These are phyloP conservation scores for Ibycter americanus DNA, from an alignment of 2,797 vertebrate genomes.

Conservation along the genomic window DNA sequence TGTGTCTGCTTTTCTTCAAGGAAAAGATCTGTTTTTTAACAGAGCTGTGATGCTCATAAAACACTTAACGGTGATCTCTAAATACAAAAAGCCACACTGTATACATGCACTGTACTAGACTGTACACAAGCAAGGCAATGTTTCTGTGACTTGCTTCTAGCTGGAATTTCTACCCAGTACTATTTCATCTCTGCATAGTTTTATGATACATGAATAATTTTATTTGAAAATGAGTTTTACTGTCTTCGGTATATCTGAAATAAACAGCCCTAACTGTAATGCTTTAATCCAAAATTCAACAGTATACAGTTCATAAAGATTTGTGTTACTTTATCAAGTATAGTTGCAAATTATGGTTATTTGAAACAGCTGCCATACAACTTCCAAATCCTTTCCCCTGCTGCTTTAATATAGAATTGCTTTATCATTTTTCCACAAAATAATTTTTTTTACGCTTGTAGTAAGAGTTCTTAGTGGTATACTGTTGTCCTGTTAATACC, in stretches of 20 bases:
- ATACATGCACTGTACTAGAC: background rate
- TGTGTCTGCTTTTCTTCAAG: slow-evolving; percentile 29
- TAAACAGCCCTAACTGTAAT: slow-evolving; percentile 34
- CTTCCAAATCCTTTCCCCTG: slow-evolving; percentile 7
- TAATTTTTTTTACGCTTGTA: slow-evolving; percentile 66
- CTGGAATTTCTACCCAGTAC: slow-evolving; percentile 18
- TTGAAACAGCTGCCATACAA: slow-evolving; percentile 52
- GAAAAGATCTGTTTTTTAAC: slow-evolving; percentile 21
- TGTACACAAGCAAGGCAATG: background rate
- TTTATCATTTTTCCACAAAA: slow-evolving; percentile 32
- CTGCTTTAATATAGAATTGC: slow-evolving; percentile 8
- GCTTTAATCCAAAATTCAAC: slow-evolving; percentile 49
- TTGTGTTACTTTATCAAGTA: slow-evolving; percentile 19
- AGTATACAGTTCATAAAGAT: slow-evolving; percentile 22
- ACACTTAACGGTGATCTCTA: slow-evolving; percentile 46
- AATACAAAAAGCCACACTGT: slow-evolving; percentile 29
- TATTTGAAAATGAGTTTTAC: slow-evolving; percentile 52
- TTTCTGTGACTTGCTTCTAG: slow-evolving; percentile 29
- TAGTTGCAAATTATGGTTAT: slow-evolving; percentile 54
- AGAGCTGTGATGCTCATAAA: slow-evolving; percentile 59
- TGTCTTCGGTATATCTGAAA: slow-evolving; percentile 4
- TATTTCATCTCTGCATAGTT: background rate
- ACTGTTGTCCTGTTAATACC: slow-evolving; percentile 85
- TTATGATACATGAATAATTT: slow-evolving; percentile 27
- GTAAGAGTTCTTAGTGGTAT: slow-evolving; percentile 77